Percentiles rank a stretch among this genome's conserved stretches.
These are phyloP conservation scores for Alectura lathami DNA, from an alignment of 2,113 vertebrate genomes.

Conservation along the genomic window DNA sequence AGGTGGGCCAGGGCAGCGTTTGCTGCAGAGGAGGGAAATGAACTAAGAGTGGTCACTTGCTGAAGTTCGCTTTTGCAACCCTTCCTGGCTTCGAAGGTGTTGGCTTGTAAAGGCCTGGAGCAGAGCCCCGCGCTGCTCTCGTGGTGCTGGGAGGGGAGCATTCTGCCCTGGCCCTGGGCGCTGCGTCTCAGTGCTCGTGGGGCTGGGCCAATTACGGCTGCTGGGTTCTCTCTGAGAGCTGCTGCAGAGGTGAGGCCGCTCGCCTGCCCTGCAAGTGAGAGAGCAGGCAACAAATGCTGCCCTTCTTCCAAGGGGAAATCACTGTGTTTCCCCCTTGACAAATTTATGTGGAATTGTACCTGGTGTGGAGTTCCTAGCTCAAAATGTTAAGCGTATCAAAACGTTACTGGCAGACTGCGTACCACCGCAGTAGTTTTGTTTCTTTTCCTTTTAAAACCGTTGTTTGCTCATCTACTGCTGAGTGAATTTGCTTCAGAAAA, in stretches of 20 bases:
- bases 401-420: neutral
- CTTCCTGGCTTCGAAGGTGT: neutral
- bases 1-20: slow-evolving; percentile 15
- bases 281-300: slow-evolving; percentile 71
- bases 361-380: slow-evolving; percentile 28
- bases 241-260: slow-evolving; percentile 65
- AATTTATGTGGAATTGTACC: slow-evolving; percentile 58
- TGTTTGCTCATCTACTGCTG: neutral
- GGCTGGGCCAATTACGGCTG: slow-evolving; percentile 65
- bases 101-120: neutral
- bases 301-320: slow-evolving; percentile 67
- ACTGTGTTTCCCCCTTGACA: neutral
- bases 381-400: slow-evolving; percentile 28
- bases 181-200: slow-evolving; percentile 20
- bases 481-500: neutral
- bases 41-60: neutral
- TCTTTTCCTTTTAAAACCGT: neutral
- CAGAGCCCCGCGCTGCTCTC: neutral
- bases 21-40: slow-evolving; percentile 27
- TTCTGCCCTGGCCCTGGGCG: slow-evolving; percentile 20
- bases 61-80: slow-evolving; percentile 30
- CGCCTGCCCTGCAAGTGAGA: slow-evolving; percentile 41
- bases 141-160: neutral
- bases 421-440: slow-evolving; percentile 1
- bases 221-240: slow-evolving; percentile 68